A percentile compares a stretch with the other conserved stretches of the same genome.
These are phyloP conservation scores for Paraplagusia blochii DNA, from an alignment of 2,113 vertebrate species.

Conservation along the genomic window DNA sequence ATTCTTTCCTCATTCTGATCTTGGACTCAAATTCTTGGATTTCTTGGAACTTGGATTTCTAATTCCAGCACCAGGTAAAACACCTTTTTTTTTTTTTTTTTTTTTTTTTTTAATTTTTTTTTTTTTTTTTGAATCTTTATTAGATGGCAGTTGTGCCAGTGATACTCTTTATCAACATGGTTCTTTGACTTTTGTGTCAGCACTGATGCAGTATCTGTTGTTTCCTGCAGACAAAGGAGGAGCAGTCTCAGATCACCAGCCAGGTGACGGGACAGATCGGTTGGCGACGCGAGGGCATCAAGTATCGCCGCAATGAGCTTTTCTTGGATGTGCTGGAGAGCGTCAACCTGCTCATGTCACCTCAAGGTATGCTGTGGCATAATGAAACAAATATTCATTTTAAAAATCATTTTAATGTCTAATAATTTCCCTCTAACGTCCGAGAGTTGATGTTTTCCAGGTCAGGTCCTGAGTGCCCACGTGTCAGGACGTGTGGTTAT, in stretches of 20 bases:
- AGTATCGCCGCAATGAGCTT: constrained; percentile 97
- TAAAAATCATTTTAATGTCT: not conserved
- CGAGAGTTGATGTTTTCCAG: constrained; percentile 58
- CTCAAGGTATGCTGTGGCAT: constrained; percentile 80
- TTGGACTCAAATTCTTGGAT: too few species aligned
- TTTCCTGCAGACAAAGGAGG: constrained; percentile 91
- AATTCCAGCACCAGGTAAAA: constrained; percentile 73
- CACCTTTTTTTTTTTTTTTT: not conserved
- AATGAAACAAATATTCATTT: constrained; percentile 3
- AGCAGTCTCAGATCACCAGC: constrained; percentile 99
- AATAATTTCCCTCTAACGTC: too few species aligned
- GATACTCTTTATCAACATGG: not conserved
- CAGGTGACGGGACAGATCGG: constrained; percentile 99
- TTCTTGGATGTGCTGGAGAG: constrained; percentile 98
- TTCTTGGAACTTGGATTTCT: too few species aligned
- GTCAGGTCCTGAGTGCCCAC: constrained; percentile 96
- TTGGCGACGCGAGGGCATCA: constrained; percentile 98
- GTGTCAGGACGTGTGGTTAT: constrained; percentile 98
- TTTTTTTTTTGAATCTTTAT: too few species aligned
- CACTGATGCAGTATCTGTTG: constrained; percentile 34
- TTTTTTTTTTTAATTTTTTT: not conserved
- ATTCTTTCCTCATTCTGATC: not conserved
- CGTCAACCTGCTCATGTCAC: constrained; percentile 98
- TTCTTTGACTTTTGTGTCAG: constrained; percentile 12
- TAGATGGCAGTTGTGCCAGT: too few species aligned